Conservation (phyloP, 2,113 vertebrate genomes). For the Xiphias gladius region DNA sequence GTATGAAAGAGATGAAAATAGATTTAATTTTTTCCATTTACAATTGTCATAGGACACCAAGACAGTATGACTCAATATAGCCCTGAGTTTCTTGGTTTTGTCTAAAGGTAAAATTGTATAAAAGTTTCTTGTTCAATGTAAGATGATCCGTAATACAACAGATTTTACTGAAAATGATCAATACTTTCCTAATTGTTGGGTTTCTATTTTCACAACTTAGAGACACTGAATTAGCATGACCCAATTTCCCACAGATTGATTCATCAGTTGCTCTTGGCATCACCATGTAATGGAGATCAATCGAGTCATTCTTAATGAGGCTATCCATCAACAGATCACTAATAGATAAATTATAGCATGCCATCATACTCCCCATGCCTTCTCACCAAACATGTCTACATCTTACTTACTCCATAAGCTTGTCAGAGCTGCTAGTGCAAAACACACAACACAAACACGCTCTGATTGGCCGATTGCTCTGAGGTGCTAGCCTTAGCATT, state of each 20-base stretch:
- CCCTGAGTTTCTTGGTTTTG: no score
- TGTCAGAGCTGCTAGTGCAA: conserved; percentile 58
- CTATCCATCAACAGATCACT: conserved; percentile 69
- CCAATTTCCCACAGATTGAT: conserved; percentile 58
- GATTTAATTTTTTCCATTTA: not conserved
- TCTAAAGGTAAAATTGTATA: not conserved
- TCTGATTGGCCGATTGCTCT: conserved; percentile 50
- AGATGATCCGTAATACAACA: not conserved
- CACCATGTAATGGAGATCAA: conserved; percentile 57
- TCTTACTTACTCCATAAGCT: conserved; percentile 33
- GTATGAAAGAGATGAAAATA: not conserved
- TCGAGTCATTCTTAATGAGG: conserved; percentile 69
- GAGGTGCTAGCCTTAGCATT: conserved; percentile 56
- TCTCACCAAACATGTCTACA: conserved; percentile 26
- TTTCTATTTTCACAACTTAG: conserved; percentile 28
- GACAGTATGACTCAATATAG: not conserved
- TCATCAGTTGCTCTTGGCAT: conserved; percentile 49
- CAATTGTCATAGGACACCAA: not conserved
- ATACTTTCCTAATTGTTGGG: not conserved
- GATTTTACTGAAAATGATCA: not conserved
- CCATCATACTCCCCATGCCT: conserved; percentile 4
- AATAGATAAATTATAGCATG: conserved; percentile 56
- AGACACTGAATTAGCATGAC: conserved; percentile 40
- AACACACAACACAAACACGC: no score
- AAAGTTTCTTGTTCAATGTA: not conserved